Percentiles rank a stretch among this genome's conserved stretches.
phyloP scores from a whole-genome alignment of 2,797 vertebrate genomes.

The Typhlichthys subterraneus region DNA sequence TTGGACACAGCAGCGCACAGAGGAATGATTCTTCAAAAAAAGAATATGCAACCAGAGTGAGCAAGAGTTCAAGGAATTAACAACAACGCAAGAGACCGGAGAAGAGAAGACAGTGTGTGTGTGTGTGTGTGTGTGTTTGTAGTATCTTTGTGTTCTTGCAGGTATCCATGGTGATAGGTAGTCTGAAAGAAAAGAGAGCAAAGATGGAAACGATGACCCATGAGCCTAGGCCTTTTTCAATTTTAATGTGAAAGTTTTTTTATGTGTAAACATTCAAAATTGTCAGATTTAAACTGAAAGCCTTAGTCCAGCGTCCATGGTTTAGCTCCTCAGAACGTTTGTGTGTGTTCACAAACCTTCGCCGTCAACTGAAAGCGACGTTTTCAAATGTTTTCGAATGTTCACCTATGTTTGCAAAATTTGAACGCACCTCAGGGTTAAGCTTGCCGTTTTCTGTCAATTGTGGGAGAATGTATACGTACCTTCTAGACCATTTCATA shows the following conservation, averaged over 20 bases:
- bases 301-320: background rate
- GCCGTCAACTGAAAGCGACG: background rate
- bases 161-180: slow-evolving; percentile 23
- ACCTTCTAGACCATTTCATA: slow-evolving; percentile 94
- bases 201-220: too few relatives aligned
- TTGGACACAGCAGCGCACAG: too few relatives aligned
- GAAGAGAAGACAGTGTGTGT: background rate
- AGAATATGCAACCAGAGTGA: too few relatives aligned
- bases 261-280: too few relatives aligned
- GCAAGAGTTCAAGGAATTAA: background rate
- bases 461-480: slow-evolving; percentile 2
- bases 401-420: background rate
- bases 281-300: background rate
- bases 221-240: too few relatives aligned
- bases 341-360: slow-evolving; percentile 1
- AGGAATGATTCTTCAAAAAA: too few relatives aligned
- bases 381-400: slow-evolving; percentile 7
- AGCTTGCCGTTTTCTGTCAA: background rate
- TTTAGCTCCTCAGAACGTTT: background rate
- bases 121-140: background rate
- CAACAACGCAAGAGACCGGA: background rate
- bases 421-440: background rate
- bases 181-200: background rate
- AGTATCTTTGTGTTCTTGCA: background rate
- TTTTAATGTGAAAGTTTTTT: too few relatives aligned